These are phyloP conservation scores for Morpho achilles DNA, from an alignment of 2,888 invertebrate species.

Conservation along the genomic window DNA sequence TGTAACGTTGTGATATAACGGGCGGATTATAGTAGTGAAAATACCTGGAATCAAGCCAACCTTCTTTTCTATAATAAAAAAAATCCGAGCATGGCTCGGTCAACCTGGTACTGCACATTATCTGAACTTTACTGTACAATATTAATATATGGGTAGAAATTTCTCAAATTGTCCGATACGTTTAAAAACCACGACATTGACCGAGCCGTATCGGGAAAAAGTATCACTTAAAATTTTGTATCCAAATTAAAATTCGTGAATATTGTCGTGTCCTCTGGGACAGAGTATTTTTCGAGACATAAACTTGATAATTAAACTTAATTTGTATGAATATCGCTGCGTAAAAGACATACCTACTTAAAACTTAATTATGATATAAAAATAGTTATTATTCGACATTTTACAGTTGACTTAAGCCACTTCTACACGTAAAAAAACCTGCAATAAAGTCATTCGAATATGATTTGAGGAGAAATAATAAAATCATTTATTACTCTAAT, in stretches of 20 bases:
- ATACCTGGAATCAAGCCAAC: too few relatives aligned
- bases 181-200: constrained; percentile 34
- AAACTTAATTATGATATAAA: constrained; percentile 28
- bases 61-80: too few relatives aligned
- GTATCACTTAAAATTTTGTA: constrained; percentile 56
- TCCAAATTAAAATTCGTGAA: constrained; percentile 71
- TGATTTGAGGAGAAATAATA: too few relatives aligned
- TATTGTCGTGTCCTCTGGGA: constrained; percentile 46
- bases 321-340: constrained; percentile 46
- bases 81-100: too few relatives aligned
- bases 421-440: background rate
- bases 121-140: too few relatives aligned
- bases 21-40: too few relatives aligned
- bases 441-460: background rate
- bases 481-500: too few relatives aligned
- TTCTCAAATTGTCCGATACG: constrained; percentile 2
- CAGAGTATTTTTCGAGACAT: constrained; percentile 39
- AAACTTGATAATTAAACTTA: constrained; percentile 53
- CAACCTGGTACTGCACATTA: too few relatives aligned
- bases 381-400: constrained; percentile 10
- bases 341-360: constrained; percentile 30
- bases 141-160: background rate
- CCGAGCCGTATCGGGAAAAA: constrained; percentile 49
- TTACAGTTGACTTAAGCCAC: background rate
- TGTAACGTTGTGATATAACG: too few relatives aligned